Evolutionary conservation across 2,113 vertebrate genomes (phyloP), one percentile per base, ranked within the genome.

Genomic region (Brachypodius melanocephalos): DNA sequence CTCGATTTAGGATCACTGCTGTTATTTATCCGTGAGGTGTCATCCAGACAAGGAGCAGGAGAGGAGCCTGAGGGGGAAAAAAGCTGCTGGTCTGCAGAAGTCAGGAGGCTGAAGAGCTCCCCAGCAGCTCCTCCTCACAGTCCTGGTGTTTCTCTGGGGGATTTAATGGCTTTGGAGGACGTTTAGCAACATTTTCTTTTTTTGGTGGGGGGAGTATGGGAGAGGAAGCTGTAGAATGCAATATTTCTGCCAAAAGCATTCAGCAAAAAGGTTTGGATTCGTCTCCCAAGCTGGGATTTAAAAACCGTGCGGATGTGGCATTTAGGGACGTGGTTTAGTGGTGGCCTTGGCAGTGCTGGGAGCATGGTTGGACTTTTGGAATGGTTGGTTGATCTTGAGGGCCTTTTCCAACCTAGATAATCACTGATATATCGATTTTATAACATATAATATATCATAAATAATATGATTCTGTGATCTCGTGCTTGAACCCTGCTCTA

Each of bases 201-300:
- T 29, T 59, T 31, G n/a, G n/a, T 0, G 2, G 4, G 2, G 16
- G 16, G 4, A n/a, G n/a, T n/a, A n/a, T n/a, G n/a, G 18, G 28
- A 45, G n/a, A 74, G 65, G 38, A 42, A 36, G 63, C 12, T 62
- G 80, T 40, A 46, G 48, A 31, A 78, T 28, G 17, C 34, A 51
- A 46, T 5, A 31, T 71, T 82, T 31, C 22, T 42, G 26, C 28
- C 48, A 12, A 71, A 89, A 59, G 5, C 8, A 28, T 45, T 24
- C 28, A 17, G 43, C 9, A 15, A 57, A 83, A 58, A 34, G n/a
- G 17, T 5, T 20, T 25, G 48, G 43, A n/a, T 72, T 15, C 48
- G 7, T 16, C 61, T 55, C 48, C 46, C 21, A 28, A 0, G 11
- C 40, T 11, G 46, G 48, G 31, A 29, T 42, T 55, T 28, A 15